These are phyloP conservation scores for Terrapene triunguis DNA, from an alignment of 2,113 vertebrate species.

Conservation along the genomic window DNA sequence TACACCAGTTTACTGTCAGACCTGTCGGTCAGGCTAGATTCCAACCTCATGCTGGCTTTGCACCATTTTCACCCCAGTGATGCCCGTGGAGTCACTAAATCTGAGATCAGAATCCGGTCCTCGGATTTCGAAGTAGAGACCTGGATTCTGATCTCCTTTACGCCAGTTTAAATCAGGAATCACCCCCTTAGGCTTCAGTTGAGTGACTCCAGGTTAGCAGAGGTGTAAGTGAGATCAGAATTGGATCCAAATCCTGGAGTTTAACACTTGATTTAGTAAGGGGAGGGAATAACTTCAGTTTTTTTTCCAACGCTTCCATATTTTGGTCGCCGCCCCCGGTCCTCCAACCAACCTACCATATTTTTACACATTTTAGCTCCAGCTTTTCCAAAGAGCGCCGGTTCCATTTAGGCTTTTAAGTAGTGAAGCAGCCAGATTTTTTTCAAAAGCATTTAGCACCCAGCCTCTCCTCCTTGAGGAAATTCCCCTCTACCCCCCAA, in stretches of 20 bases:
- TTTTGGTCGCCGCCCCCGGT: background rate
- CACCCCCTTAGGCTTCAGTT: background rate
- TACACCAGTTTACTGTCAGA: background rate
- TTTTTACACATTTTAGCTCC: no score
- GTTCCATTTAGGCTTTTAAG: background rate
- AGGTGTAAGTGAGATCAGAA: background rate
- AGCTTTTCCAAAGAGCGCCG: no score
- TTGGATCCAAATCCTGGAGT: background rate
- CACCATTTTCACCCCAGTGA: no score
- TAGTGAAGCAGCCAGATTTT: background rate
- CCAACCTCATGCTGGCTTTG: background rate
- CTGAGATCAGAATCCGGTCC: background rate
- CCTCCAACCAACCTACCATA: background rate
- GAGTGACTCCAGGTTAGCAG: background rate
- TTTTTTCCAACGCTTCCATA: background rate
- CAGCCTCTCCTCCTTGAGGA: background rate
- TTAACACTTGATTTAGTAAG: background rate
- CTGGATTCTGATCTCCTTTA: background rate
- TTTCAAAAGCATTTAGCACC: background rate
- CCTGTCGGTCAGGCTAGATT: background rate
- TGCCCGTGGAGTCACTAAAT: background rate
- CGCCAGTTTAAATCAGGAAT: background rate
- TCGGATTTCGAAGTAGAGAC: background rate
- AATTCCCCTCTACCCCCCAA: background rate
- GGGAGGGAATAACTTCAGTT: no score